Conservation (phyloP, 1,140 invertebrate species). For the Lethrus apterus region DNA sequence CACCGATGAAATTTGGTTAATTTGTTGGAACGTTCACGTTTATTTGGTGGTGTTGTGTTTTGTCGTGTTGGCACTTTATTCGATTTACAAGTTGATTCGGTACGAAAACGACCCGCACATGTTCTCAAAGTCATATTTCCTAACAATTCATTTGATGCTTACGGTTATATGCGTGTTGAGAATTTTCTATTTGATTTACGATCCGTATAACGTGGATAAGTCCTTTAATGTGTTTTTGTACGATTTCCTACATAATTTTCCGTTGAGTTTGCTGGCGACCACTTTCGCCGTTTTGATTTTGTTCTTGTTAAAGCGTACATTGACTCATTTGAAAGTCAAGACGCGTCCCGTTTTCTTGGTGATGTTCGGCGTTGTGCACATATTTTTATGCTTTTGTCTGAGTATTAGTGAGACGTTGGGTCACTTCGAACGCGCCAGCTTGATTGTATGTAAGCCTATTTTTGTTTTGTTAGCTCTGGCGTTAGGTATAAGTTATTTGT, state of each 20-base stretch:
- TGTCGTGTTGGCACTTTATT: constrained; percentile 70
- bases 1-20: constrained; percentile 55
- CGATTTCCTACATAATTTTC: constrained; percentile 72
- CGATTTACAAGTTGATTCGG: constrained; percentile 71
- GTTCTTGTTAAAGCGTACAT: constrained; percentile 67
- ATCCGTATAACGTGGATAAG: constrained; percentile 77
- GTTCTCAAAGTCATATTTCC: constrained; percentile 74
- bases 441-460: constrained; percentile 64
- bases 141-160: constrained; percentile 71
- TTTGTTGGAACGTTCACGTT: constrained; percentile 83
- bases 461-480: constrained; percentile 72
- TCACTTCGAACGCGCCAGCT: constrained; percentile 38
- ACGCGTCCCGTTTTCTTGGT: constrained; percentile 67
- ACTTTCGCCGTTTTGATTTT: constrained; percentile 79
- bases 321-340: constrained; percentile 60
- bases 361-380: constrained; percentile 63
- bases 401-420: constrained; percentile 63
- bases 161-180: constrained; percentile 71
- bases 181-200: constrained; percentile 80
- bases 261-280: constrained; percentile 74
- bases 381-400: constrained; percentile 67
- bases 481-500: constrained; percentile 75
- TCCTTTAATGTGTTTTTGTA: constrained; percentile 72
- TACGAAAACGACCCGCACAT: constrained; percentile 74
- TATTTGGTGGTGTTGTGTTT: constrained; percentile 78